Percentiles rank a stretch among this genome's conserved stretches.
These are phyloP conservation scores for Lepidurus couesii DNA, from an alignment of 1,140 invertebrate genomes.

Conservation along the genomic window DNA sequence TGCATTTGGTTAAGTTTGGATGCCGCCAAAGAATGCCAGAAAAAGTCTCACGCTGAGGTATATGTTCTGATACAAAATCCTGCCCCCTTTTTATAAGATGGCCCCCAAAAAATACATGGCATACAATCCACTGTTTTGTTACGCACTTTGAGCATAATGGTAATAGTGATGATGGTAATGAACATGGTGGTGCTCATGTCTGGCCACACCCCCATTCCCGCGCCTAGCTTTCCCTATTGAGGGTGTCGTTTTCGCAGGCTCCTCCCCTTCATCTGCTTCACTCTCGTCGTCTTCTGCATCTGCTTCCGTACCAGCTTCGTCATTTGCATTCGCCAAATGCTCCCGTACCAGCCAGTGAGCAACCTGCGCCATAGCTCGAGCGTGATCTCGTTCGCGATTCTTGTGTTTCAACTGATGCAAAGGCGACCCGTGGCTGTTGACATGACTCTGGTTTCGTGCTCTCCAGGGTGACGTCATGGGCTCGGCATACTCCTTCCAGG, in stretches of 20 bases:
- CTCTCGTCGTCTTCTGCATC: background rate
- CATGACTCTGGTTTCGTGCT: conserved; percentile 33
- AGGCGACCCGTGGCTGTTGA: conserved; percentile 39
- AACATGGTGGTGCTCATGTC: conserved; percentile 60
- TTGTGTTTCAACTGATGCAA: conserved; percentile 59
- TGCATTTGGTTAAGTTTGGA: conserved; percentile 22
- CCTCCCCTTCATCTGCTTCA: conserved; percentile 20
- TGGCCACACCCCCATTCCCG: conserved; percentile 43
- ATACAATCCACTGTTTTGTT: conserved; percentile 27
- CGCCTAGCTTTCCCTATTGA: conserved; percentile 34
- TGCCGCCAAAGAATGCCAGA: background rate
- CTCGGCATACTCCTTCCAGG: conserved; percentile 23
- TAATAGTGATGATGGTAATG: conserved; percentile 79
- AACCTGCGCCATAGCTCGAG: conserved; percentile 60
- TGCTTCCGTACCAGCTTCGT: conserved; percentile 32
- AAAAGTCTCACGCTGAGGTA: conserved; percentile 4
- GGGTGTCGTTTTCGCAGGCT: conserved; percentile 38
- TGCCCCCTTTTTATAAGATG: background rate
- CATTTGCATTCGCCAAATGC: conserved; percentile 40
- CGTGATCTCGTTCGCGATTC: conserved; percentile 60
- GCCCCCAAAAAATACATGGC: background rate
- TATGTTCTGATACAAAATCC: conserved; percentile 9
- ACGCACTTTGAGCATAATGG: conserved; percentile 62
- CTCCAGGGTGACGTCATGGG: conserved; percentile 37
- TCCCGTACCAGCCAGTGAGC: conserved; percentile 48